Conservation (phyloP, 2,113 vertebrate genomes). For the Heterochromis multidens region DNA sequence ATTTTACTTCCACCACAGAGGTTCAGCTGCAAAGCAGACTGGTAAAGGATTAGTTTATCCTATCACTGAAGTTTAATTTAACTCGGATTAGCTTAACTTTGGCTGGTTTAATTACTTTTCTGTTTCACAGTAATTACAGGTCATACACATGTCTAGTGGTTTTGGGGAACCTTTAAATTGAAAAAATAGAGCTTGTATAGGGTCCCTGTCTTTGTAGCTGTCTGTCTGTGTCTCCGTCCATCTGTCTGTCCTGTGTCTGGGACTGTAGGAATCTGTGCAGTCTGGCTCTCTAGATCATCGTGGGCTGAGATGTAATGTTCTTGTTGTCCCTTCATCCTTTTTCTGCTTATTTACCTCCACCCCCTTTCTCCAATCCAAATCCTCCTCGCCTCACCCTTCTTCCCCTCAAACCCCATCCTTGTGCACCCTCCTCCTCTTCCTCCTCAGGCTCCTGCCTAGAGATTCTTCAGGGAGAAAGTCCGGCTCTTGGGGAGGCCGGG, state of each 20-base stretch:
- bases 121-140: background rate
- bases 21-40: background rate
- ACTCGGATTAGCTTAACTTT: background rate
- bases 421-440: background rate
- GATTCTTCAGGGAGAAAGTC: conserved; percentile 87
- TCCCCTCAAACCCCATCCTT: background rate
- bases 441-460: conserved; percentile 89
- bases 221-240: background rate
- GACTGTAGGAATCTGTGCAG: background rate
- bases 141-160: background rate
- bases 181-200: background rate
- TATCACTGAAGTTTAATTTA: background rate
- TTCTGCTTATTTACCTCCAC: conserved; percentile 17
- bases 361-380: background rate
- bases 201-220: background rate
- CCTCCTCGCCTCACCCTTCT: background rate
- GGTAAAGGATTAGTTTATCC: background rate
- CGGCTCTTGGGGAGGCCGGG: conserved; percentile 87
- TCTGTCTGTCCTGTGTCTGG: background rate
- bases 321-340: conserved; percentile 22
- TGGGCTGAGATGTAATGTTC: conserved; percentile 23
- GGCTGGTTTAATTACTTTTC: background rate
- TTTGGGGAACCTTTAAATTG: background rate
- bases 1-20: no score
- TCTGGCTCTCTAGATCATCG: background rate